Evolutionary conservation across 2,888 invertebrate genomes (phyloP), one percentile per base, ranked within the genome.

Genomic region (Abscondita cerata): DNA sequence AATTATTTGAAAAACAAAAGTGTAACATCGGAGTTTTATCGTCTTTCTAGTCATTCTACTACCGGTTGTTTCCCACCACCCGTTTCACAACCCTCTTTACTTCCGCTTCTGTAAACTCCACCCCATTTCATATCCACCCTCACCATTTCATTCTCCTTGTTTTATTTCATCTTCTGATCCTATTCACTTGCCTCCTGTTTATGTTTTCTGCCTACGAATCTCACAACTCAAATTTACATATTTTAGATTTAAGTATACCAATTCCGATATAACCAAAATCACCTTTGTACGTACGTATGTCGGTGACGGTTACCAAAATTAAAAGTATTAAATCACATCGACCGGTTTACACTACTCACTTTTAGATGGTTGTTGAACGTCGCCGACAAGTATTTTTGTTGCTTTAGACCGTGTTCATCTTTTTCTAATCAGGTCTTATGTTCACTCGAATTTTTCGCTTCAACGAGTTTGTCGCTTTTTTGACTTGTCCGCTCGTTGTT

Each of bases 51-150:
- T 66, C 62, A 64, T 66, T 58, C 59, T 51, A 57, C 64, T 62
- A 62, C 66, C 59, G 54, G 58, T 59, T 75, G 74, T 71, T 72
- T 74, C 76, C 74, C 73, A 76, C 73, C 76, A 75, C 76, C 76
- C 73, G 73, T 72, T 75, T 74, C 77, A 78, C 78, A 76, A 76
- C 80, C 80, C 80, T 77, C 83, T 84, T 84, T 84, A 82, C 83
- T 84, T 84, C 83, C 84, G 83, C 83, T 84, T 82, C 83, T 79
- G 80, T 83, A 83, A 83, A 84, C 81, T 81, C 81, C 79, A 80
- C 81, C 82, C 81, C 80, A 81, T 79, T 75, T 76, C 73, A 79
- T 80, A 80, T 80, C 78, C 79, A 78, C 75, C 75, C 74, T 75
- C 79, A 78, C 79, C 74, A 77, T 79, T 79, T 80, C 81, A 80